phyloP scores from a whole-genome alignment of 2,797 vertebrate species.

The Eulemur albifrons region DNA sequence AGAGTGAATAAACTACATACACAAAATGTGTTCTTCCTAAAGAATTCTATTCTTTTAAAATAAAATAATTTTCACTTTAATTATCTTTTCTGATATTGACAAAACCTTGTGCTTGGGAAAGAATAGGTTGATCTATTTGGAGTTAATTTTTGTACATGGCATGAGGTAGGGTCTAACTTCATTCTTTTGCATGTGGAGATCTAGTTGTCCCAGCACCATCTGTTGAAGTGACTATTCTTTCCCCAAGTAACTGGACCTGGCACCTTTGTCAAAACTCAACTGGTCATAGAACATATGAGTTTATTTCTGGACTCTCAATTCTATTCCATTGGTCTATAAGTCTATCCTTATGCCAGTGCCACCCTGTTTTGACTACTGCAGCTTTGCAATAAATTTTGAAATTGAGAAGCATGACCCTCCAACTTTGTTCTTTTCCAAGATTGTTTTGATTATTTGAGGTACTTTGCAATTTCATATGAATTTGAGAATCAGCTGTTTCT shows the following conservation, averaged over 20 bases:
- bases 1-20: neutral
- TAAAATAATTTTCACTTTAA: neutral
- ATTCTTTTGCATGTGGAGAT: neutral
- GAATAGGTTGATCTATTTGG: rapidly evolving
- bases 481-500: neutral
- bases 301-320: neutral
- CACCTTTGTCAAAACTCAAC: neutral
- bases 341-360: neutral
- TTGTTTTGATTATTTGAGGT: neutral
- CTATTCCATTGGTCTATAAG: too few species aligned
- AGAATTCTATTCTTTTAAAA: neutral
- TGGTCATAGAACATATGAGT: neutral
- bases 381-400: neutral
- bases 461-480: neutral
- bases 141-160: neutral
- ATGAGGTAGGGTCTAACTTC: neutral
- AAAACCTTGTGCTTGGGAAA: neutral
- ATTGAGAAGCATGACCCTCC: neutral
- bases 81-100: neutral
- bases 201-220: neutral
- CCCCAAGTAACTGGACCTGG: neutral
- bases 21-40: neutral
- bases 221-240: neutral
- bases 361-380: neutral
- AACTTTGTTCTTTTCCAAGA: neutral